phyloP scores from a whole-genome alignment of 2,113 vertebrate species.

The Xiphophorus hellerii region DNA sequence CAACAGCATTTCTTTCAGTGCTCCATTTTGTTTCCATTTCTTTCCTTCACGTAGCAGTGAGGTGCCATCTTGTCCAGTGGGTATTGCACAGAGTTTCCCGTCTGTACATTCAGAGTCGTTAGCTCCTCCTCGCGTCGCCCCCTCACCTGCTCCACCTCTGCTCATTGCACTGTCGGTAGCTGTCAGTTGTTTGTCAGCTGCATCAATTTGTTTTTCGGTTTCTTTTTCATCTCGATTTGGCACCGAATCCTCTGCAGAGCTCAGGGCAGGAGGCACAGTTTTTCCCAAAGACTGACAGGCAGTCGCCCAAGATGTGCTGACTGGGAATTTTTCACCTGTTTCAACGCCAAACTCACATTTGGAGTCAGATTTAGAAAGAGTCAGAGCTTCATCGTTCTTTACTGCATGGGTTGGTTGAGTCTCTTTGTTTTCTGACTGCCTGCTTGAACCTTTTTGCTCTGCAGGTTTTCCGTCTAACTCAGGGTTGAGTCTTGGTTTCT shows the following conservation, averaged over 20 bases:
- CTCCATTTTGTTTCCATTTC: background rate
- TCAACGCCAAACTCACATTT: background rate
- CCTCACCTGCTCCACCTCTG: background rate
- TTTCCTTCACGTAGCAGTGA: background rate
- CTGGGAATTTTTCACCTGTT: background rate
- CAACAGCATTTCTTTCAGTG: slow-evolving; percentile 17
- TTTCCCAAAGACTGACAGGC: slow-evolving; percentile 16
- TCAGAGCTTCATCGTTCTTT: background rate
- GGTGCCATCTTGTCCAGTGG: background rate
- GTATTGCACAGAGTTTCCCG: background rate
- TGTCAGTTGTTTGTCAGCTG: slow-evolving; percentile 17
- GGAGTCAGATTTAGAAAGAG: slow-evolving; percentile 22
- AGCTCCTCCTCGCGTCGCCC: background rate
- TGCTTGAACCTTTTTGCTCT: background rate
- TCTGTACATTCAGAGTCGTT: background rate
- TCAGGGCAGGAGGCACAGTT: slow-evolving; percentile 11
- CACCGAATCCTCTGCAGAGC: slow-evolving; percentile 2
- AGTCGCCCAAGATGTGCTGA: slow-evolving; percentile 20
- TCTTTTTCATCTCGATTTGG: slow-evolving; percentile 8
- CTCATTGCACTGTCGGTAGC: slow-evolving; percentile 4
- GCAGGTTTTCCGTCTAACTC: background rate
- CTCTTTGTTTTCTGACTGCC: background rate
- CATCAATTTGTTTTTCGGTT: background rate
- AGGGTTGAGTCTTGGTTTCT: background rate
- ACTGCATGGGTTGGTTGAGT: background rate